phyloP scores from a whole-genome alignment of 1,140 invertebrate species.

The Orius insidiosus region DNA sequence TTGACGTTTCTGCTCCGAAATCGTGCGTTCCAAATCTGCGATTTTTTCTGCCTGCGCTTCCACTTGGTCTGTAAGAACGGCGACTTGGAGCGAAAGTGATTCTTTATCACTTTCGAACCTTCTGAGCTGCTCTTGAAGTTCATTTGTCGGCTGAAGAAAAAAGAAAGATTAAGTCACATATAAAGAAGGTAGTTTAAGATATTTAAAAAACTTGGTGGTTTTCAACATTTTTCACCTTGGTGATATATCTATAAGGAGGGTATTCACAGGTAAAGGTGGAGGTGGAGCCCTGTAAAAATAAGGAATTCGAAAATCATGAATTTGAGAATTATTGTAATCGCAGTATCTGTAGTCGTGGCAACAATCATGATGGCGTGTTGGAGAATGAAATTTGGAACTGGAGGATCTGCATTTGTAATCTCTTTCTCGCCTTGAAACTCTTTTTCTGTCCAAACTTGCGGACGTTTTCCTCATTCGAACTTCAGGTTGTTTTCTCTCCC shows the following conservation, averaged over 20 bases:
- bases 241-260: slow-evolving; percentile 2
- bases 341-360: slow-evolving; percentile 4
- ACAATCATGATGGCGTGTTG: slow-evolving; percentile 3
- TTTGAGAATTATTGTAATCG: slow-evolving; percentile 5
- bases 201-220: neutral
- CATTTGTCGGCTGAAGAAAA: slow-evolving; percentile 17
- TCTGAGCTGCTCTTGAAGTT: slow-evolving; percentile 43
- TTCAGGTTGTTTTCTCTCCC: slow-evolving; percentile 1
- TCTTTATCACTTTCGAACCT: slow-evolving; percentile 76
- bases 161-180: slow-evolving; percentile 1
- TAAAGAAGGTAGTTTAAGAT: too few relatives aligned
- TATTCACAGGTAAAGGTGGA: slow-evolving; percentile 5
- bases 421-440: slow-evolving; percentile 2
- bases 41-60: slow-evolving; percentile 86
- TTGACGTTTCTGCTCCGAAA: slow-evolving; percentile 60
- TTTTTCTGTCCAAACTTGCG: slow-evolving; percentile 12
- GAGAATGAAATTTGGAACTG: neutral
- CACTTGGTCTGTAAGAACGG: slow-evolving; percentile 79
- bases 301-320: slow-evolving; percentile 6
- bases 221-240: slow-evolving; percentile 3
- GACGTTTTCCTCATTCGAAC: slow-evolving; percentile 1
- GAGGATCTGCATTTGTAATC: slow-evolving; percentile 7
- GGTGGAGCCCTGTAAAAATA: slow-evolving; percentile 4
- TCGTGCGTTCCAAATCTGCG: slow-evolving; percentile 61
- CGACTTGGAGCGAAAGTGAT: slow-evolving; percentile 69